Base-by-base conservation (phyloP, 2,888 invertebrate species). In the Osedax frankpressi region DNA sequence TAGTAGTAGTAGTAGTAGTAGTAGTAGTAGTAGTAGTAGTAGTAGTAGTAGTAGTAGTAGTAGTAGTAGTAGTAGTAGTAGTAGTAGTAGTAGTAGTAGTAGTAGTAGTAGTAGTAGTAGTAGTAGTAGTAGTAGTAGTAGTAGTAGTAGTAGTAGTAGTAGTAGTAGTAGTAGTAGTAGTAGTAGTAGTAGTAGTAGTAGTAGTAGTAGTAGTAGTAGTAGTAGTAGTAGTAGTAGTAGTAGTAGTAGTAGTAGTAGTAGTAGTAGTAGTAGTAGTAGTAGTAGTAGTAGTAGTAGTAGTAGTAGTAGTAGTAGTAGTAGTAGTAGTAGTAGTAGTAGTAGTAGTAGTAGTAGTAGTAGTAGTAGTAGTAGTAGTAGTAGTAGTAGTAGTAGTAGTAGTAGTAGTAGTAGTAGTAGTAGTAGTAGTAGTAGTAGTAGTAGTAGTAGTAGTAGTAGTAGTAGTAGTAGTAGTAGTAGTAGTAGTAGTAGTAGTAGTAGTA, bases 191-290 rank as follows among this genome's bases (percentile, higher is more conserved):
- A 68, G 1, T n/a, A 68, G 1, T 68, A 68, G 68, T 68, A 68
- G 68, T 68, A 68, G 68, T 68, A 68, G 68, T 68, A 68, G 68
- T 68, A 68, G 68, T 68, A 68, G 68, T 68, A 68, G 68, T 68
- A 68, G 68, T 68, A 68, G 1, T 68, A 68, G 68, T 68, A 68
- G 68, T 1, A 68, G 68, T 68, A 68, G 68, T 1, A 68, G 68
- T 68, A 68, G 68, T 68, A 68, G 68, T n/a, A 68, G 68, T 1
- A 68, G 68, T 11, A 68, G 68, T 24, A 68, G 68, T 68, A 68
- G 68, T 24, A 68, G 68, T 1, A 68, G 68, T 1, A 68, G 68
- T 24, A 68, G 68, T 1, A 68, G 68, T 1, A 68, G 1, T 28
- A 1, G 68, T 24, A 68, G 68, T 24, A 68, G 68, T 24, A 68